Evolutionary conservation across 2,113 vertebrate genomes (phyloP), one percentile per base, ranked within the genome.

Genomic region (Scytalopus superciliaris): DNA sequence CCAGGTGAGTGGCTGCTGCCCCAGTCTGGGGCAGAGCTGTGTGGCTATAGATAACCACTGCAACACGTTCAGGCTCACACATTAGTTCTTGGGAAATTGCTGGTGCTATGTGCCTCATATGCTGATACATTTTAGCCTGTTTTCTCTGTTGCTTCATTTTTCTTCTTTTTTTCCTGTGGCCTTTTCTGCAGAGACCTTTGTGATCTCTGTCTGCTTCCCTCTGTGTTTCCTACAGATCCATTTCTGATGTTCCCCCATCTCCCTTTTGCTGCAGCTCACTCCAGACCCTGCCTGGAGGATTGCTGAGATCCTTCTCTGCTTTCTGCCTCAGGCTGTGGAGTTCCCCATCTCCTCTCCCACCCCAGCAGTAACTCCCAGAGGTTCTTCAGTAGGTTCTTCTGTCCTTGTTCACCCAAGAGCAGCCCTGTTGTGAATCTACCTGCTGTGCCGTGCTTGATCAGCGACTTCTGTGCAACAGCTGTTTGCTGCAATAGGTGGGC

Each of bases 61-160:
- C 30, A 88, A 9, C 0, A 0, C 45, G 42, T 59, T n/a, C 6
- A 19, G 59, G 31, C 64, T 69, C 30, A 3, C 1, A 0, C 6
- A 0, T 57, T 24, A 30, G 42, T 53, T 42, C 24, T 19, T 39
- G 57, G 47, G 68, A 70, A 78, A 30, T 7, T 30, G 62, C 8
- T 27, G 15, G 19, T 3, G 11, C 28, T 0, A 0, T 12, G 59
- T 59, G 35, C 63, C 44, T 50, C 37, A 40, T 25, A 19, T 2
- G 3, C 30, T 19, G 25, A 31, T 44, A 40, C 30, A 39, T 91
- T 84, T 37, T 56, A 57, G 30, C 4, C 31, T 74, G 8, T 16
- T 19, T 75, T 57, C n/a, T 53, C 22, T 11, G 14, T 14, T 31
- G 7, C 1, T 7, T 73, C 18, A 3, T 12, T 77, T 88, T 70